Evolutionary conservation across 2,888 invertebrate genomes (phyloP).

Genomic region (Erebia epiphron): DNA sequence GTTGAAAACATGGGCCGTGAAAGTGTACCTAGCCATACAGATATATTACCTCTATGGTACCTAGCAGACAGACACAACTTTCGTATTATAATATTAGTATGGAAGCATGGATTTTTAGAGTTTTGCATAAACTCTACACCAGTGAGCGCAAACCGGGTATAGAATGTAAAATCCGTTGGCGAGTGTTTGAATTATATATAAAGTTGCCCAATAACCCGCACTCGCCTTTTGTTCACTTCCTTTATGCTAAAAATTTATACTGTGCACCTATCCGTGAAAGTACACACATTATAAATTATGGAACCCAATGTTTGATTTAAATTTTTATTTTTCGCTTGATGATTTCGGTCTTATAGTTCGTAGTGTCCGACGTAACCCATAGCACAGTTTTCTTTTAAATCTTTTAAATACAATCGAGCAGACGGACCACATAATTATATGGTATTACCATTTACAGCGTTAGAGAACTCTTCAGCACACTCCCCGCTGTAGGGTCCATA

Average conservation of each 20-base stretch:
- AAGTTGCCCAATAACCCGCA: conserved; percentile 57
- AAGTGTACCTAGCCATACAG: too few relatives aligned
- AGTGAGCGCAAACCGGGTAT: conserved; percentile 32
- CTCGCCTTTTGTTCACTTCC: conserved; percentile 37
- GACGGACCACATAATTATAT: too few relatives aligned
- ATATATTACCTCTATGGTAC: too few relatives aligned
- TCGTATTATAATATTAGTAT: too few relatives aligned
- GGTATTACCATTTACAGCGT: too few relatives aligned
- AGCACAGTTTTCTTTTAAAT: not conserved
- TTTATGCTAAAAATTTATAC: conserved; percentile 24
- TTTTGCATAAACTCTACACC: conserved; percentile 41
- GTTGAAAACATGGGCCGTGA: too few relatives aligned
- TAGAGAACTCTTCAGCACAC: too few relatives aligned
- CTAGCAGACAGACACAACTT: too few relatives aligned
- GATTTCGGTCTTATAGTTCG: not conserved
- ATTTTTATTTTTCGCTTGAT: not conserved
- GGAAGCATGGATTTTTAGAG: not conserved
- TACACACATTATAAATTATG: conserved; percentile 14
- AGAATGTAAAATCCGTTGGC: conserved; percentile 40
- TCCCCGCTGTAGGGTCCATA: too few relatives aligned
- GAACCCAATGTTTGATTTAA: not conserved
- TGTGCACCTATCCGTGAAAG: conserved; percentile 14
- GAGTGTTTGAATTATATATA: conserved; percentile 53
- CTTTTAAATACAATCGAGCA: too few relatives aligned
- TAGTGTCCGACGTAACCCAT: not conserved